Evolutionary conservation across 2,888 invertebrate species (phyloP), one percentile per base, ranked within the genome.

Genomic region (Macrosiphum euphorbiae): DNA sequence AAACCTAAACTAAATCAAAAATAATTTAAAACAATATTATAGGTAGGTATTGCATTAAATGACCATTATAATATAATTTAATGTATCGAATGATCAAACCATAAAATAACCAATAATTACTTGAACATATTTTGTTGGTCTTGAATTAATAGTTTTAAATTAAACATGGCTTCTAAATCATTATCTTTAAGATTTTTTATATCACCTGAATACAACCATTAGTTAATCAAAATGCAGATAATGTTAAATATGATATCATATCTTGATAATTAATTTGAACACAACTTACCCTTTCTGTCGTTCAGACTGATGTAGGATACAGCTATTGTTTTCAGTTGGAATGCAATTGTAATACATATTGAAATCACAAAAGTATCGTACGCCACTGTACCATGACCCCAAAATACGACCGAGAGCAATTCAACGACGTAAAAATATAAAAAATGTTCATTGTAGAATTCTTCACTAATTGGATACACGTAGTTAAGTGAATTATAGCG

Each of bases 91-190:
- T 26, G 8, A 58, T 58, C 26, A 26, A 58, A 58, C 26, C 55
- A 58, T 58, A 58, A 58, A 55, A 35, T 67, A 67, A 78, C 2
- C 2, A 35, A 78, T 78, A 78, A 35, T 78, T 78, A 78, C 78
- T 78, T 78, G 78, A 78, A 20, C 78, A 78, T 78, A 16, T 78
- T 78, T 78, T 78, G 78, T 78, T 78, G 78, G 78, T 78, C 78
- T 78, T 78, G 78, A 35, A 78, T 78, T 78, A 35, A 35, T 35
- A 35, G 35, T 20, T 78, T 78, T 35, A 78, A 35, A 78, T 78
- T 35, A 35, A 78, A 35, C 16, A 78, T 78, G 16, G 35, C 78
- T 35, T 78, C 78, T 35, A 78, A 35, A 78, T 78, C 35, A 78
- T 78, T 35, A 78, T 35, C 35, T 78, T 35, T 78, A 78, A 78